Conservation (phyloP, 92 coral and sea anemone species). For the Isaurus tuberculatus region DNA sequence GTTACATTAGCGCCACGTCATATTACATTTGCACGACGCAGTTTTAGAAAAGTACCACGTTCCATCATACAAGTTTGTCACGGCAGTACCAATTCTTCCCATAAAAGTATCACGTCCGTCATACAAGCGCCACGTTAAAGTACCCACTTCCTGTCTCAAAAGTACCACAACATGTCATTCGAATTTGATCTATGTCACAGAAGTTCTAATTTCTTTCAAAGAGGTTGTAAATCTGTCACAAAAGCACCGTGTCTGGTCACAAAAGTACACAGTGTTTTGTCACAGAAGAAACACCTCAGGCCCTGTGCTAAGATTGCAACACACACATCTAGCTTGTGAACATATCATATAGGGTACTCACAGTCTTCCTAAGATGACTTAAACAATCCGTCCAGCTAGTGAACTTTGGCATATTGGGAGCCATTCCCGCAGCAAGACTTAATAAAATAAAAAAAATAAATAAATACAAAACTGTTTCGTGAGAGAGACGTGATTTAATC, state of each 20-base stretch:
- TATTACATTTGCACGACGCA: not conserved
- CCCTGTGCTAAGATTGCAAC: not conserved
- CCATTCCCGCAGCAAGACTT: conserved; percentile 80
- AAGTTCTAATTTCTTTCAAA: too few relatives aligned
- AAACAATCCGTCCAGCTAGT: conserved; percentile 91
- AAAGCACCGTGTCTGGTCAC: not conserved
- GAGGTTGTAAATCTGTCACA: too few relatives aligned
- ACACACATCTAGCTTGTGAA: not conserved
- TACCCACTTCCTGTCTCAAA: too few relatives aligned
- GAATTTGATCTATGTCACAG: too few relatives aligned
- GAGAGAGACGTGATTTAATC: too few relatives aligned
- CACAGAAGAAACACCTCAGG: not conserved
- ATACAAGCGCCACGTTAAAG: not conserved
- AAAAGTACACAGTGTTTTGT: not conserved
- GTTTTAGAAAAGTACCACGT: not conserved
- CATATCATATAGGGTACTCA: conserved; percentile 51
- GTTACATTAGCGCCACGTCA: not conserved
- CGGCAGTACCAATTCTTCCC: not conserved
- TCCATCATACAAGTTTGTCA: not conserved
- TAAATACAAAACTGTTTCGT: too few relatives aligned
- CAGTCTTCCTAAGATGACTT: conserved; percentile 78
- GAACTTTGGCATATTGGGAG: conserved; percentile 85
- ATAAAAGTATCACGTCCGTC: not conserved
- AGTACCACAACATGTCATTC: not conserved
- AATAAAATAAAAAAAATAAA: not conserved